Evolutionary conservation across 2,888 invertebrate genomes (phyloP).

Genomic region (Cetonia aurata): DNA sequence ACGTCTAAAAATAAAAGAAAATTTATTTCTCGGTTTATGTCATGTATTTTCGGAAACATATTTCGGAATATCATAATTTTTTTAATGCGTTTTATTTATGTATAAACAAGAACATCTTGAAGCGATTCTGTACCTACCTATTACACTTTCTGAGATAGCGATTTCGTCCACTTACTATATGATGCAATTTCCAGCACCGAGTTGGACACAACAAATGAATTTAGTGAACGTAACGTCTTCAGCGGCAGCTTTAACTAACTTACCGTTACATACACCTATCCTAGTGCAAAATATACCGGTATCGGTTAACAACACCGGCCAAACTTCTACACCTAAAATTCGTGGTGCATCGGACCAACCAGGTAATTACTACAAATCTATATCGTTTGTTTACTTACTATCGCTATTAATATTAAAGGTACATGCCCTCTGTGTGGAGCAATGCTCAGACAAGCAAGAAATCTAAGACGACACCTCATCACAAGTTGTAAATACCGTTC

Average conservation of each 20-base stretch:
- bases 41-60: too few relatives aligned
- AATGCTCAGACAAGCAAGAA: conserved; percentile 72
- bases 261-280: conserved; percentile 45
- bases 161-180: too few relatives aligned
- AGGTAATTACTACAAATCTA: conserved; percentile 51
- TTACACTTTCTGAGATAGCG: too few relatives aligned
- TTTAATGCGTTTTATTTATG: too few relatives aligned
- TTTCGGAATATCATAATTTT: background rate
- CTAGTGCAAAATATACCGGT: conserved; percentile 48
- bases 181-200: conserved; percentile 40
- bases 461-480: conserved; percentile 71
- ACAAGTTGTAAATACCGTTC: conserved; percentile 53
- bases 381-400: background rate
- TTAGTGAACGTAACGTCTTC: conserved; percentile 46
- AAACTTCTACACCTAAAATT: conserved; percentile 65
- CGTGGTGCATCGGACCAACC: conserved; percentile 74
- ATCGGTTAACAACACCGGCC: conserved; percentile 32
- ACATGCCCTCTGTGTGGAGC: conserved; percentile 73
- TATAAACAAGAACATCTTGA: too few relatives aligned
- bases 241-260: conserved; percentile 41
- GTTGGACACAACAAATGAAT: conserved; percentile 47
- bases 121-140: too few relatives aligned
- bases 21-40: too few relatives aligned
- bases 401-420: conserved; percentile 52
- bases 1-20: too few relatives aligned